Conservation (phyloP, 2,113 vertebrate genomes). For the Haplotaxodon microlepis region DNA sequence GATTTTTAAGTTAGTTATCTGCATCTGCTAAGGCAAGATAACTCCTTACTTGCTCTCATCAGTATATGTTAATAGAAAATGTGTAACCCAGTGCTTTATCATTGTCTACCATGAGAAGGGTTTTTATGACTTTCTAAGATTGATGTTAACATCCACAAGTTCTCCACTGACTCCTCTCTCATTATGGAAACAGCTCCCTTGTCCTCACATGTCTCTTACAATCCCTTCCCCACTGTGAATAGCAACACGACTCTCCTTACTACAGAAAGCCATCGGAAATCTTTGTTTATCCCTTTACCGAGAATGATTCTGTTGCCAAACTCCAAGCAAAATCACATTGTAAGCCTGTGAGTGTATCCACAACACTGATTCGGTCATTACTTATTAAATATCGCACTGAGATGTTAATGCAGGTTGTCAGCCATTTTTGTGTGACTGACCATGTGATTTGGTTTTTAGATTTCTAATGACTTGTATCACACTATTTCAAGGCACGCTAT, state of each 20-base stretch:
- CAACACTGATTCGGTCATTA: not conserved
- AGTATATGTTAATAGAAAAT: not conserved
- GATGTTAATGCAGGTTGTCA: not conserved
- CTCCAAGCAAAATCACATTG: not conserved
- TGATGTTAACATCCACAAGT: not conserved
- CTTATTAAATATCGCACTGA: not conserved
- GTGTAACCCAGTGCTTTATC: not conserved
- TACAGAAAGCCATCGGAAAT: not conserved
- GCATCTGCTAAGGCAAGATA: not conserved
- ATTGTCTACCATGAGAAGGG: not conserved
- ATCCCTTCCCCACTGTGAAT: constrained; percentile 1
- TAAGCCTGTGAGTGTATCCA: not conserved
- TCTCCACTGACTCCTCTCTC: not conserved
- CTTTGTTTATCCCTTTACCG: constrained; percentile 14
- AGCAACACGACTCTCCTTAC: constrained; percentile 1
- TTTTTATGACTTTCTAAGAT: not conserved
- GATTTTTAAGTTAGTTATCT: not conserved
- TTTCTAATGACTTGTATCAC: not conserved
- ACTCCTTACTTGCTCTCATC: not conserved
- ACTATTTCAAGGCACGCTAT: constrained; percentile 42
- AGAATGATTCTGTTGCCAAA: not conserved
- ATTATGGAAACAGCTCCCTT: not conserved
- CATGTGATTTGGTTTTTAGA: not conserved
- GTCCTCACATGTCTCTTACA: not conserved
- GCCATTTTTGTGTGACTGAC: not conserved